These are phyloP conservation scores for Rhorus exstirpatorius DNA, from an alignment of 2,888 invertebrate species.

Conservation along the genomic window DNA sequence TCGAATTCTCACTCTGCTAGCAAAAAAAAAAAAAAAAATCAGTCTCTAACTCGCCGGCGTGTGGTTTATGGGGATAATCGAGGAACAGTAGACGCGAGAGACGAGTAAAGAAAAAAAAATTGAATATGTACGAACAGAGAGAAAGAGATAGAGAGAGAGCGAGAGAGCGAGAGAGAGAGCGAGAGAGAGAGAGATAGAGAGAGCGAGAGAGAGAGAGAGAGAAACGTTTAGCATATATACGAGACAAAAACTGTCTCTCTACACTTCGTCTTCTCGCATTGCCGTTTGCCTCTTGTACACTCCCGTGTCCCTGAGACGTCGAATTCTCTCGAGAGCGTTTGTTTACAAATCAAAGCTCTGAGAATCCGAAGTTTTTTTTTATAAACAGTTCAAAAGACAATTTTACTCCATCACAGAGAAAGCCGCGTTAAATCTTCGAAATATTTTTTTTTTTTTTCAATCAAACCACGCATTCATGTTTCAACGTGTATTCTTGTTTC, in stretches of 20 bases:
- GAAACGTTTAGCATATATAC: slow-evolving; percentile 83
- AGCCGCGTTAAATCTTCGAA: too few relatives aligned
- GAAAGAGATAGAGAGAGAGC: slow-evolving; percentile 23
- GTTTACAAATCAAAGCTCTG: slow-evolving; percentile 51
- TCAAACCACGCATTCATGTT: too few relatives aligned
- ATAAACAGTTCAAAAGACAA: slow-evolving; percentile 3
- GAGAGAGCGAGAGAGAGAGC: slow-evolving; percentile 60
- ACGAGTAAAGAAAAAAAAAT: slow-evolving; percentile 6
- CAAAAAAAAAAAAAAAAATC: slow-evolving; percentile 66
- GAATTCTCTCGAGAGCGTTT: slow-evolving; percentile 10
- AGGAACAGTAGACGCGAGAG: slow-evolving; percentile 46
- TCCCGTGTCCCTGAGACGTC: background rate
- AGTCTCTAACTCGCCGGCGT: slow-evolving; percentile 10
- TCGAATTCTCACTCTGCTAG: slow-evolving; percentile 42
- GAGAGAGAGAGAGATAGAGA: slow-evolving; percentile 42
- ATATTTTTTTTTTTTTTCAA: too few relatives aligned
- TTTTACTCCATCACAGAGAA: too few relatives aligned
- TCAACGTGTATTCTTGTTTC: too few relatives aligned
- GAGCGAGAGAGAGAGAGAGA: slow-evolving; percentile 32
- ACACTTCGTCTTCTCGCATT: slow-evolving; percentile 54
- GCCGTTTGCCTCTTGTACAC: slow-evolving; percentile 3
- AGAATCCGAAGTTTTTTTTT: slow-evolving; percentile 15
- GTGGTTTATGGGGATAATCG: slow-evolving; percentile 50
- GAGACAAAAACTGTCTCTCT: slow-evolving; percentile 79
- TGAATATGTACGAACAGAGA: slow-evolving; percentile 8